Conservation (phyloP, 2,888 invertebrate genomes). For the Rutpela maculata region DNA sequence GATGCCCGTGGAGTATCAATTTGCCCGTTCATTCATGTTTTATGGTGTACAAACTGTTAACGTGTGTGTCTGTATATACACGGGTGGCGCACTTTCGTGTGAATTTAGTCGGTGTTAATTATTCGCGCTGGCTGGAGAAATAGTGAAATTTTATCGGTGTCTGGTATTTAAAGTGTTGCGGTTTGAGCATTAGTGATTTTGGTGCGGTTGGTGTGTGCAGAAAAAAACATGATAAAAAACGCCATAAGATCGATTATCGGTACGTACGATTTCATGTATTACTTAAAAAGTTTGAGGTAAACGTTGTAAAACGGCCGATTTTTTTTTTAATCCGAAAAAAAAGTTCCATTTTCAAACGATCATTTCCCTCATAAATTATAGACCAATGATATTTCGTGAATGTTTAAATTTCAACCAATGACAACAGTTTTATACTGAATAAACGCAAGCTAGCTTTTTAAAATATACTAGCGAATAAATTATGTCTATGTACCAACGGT, state of each 20-base stretch:
- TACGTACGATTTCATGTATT: not conserved
- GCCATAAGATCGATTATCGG: conserved; percentile 34
- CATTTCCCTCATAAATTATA: too few species aligned
- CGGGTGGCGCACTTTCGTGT: not conserved
- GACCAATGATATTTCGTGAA: too few species aligned
- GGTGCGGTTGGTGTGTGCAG: not conserved
- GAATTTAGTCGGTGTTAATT: not conserved
- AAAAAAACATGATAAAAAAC: conserved; percentile 19
- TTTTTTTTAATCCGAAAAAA: too few species aligned
- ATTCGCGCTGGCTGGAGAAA: not conserved
- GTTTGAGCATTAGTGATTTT: not conserved
- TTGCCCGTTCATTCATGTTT: conserved; percentile 18
- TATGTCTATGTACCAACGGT: too few species aligned
- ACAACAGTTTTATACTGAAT: too few species aligned
- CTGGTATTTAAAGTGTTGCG: not conserved
- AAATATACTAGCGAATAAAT: too few species aligned
- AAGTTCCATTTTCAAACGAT: too few species aligned
- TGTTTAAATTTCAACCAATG: too few species aligned
- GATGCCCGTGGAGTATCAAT: conserved; percentile 32
- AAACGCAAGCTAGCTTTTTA: too few species aligned
- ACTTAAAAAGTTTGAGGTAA: too few species aligned
- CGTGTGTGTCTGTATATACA: not conserved
- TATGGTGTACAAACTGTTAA: not conserved
- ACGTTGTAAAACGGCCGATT: too few species aligned
- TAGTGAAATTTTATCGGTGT: conserved; percentile 2